These are phyloP conservation scores for Embidobia sp. DNA, from an alignment of 2,888 invertebrate genomes.

Conservation along the genomic window DNA sequence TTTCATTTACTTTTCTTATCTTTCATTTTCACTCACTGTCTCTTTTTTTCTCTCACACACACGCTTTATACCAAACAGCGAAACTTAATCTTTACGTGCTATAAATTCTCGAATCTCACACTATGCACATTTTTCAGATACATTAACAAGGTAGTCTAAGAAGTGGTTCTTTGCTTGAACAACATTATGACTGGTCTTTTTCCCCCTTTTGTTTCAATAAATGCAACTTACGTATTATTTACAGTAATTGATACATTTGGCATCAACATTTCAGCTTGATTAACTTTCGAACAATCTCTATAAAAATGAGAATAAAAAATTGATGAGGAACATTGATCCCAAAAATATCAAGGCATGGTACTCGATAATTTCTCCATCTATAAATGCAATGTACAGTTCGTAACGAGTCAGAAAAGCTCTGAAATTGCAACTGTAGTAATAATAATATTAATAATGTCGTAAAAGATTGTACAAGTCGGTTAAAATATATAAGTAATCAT, in stretches of 20 bases:
- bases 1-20: no score
- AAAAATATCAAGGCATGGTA: slow-evolving; percentile 13
- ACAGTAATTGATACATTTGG: slow-evolving; percentile 25
- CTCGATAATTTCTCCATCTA: slow-evolving; percentile 32
- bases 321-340: slow-evolving; percentile 15
- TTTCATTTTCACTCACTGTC: no score
- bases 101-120: slow-evolving; percentile 37
- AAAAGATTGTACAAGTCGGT: no score
- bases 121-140: slow-evolving; percentile 40
- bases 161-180: slow-evolving; percentile 39
- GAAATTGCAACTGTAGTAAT: slow-evolving; percentile 24
- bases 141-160: slow-evolving; percentile 33
- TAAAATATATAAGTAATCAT: slow-evolving; percentile 6
- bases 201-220: slow-evolving; percentile 18
- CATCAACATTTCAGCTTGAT: slow-evolving; percentile 21
- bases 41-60: no score
- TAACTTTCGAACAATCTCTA: no score
- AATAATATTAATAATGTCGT: no score
- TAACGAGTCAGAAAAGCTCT: slow-evolving; percentile 37
- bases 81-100: slow-evolving; percentile 32
- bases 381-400: slow-evolving; percentile 49
- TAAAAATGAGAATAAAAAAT: slow-evolving; percentile 1
- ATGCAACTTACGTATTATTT: slow-evolving; percentile 53
- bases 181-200: slow-evolving; percentile 17
- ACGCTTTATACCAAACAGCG: slow-evolving; percentile 31